Evolutionary conservation across 2,888 invertebrate genomes (phyloP).

Genomic region (Drosophila paracracens): DNA sequence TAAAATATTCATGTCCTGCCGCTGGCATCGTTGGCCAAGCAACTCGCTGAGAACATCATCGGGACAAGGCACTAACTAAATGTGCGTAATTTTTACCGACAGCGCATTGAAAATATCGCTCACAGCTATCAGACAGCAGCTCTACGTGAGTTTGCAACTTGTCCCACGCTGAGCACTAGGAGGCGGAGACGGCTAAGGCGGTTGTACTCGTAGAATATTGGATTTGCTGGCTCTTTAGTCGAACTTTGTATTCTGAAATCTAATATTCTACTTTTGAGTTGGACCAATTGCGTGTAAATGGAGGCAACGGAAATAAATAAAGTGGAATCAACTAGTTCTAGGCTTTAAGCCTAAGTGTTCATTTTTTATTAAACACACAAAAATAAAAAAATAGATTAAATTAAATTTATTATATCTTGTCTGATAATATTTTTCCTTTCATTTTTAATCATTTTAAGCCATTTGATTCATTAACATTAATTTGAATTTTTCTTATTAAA

Average conservation of each 20-base stretch:
- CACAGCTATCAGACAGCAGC: constrained; percentile 54
- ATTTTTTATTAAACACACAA: neutral
- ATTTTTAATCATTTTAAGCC: neutral
- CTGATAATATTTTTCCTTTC: no score
- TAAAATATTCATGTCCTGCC: constrained; percentile 79
- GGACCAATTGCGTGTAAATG: constrained; percentile 27
- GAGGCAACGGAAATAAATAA: neutral
- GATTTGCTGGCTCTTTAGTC: constrained; percentile 51
- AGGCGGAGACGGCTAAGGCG: neutral
- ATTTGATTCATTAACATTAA: neutral
- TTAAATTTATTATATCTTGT: no score
- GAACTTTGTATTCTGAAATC: constrained; percentile 18
- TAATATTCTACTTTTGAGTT: constrained; percentile 16
- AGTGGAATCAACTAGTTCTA: neutral
- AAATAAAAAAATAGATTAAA: no score
- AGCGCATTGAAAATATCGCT: constrained; percentile 76
- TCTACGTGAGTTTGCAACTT: constrained; percentile 72
- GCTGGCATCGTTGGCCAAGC: constrained; percentile 59
- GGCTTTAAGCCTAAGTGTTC: neutral
- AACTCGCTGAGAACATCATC: constrained; percentile 64
- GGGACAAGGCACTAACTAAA: constrained; percentile 65
- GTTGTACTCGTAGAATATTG: constrained; percentile 37
- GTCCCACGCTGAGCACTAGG: constrained; percentile 2
- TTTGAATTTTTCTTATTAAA: fast-evolving
- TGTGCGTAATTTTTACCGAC: constrained; percentile 80